phyloP scores from a whole-genome alignment of 2,797 vertebrate species.

The Eulemur albifrons region DNA sequence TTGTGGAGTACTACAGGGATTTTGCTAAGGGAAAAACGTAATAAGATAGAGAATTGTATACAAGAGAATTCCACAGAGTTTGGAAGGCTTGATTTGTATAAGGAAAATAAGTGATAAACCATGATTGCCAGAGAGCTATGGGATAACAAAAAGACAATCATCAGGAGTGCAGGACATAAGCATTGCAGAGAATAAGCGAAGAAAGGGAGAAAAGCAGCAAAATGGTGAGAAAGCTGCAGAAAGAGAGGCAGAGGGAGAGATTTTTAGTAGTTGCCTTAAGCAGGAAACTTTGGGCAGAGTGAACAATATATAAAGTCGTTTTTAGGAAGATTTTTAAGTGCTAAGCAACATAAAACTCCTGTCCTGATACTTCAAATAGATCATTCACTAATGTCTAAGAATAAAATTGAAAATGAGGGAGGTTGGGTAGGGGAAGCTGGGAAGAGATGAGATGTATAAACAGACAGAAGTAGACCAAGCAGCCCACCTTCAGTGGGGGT shows the following conservation, averaged over 20 bases:
- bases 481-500: background rate
- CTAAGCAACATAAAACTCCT: background rate
- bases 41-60: background rate
- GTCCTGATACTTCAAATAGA: background rate
- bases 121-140: background rate
- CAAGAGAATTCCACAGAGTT: background rate
- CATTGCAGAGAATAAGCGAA: background rate
- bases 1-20: background rate
- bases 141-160: background rate
- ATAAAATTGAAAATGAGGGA: background rate
- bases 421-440: too few relatives aligned
- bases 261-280: background rate
- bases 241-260: background rate
- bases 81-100: background rate
- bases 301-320: background rate
- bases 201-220: background rate
- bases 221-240: background rate
- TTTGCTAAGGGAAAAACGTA: background rate
- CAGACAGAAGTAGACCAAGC: background rate
- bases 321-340: background rate
- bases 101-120: background rate
- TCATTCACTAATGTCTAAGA: background rate
- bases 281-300: background rate
- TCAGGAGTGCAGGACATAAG: background rate
- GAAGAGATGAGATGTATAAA: background rate